Evolutionary conservation across 2,888 invertebrate species (phyloP).

Genomic region (Deroplatys truncata): DNA sequence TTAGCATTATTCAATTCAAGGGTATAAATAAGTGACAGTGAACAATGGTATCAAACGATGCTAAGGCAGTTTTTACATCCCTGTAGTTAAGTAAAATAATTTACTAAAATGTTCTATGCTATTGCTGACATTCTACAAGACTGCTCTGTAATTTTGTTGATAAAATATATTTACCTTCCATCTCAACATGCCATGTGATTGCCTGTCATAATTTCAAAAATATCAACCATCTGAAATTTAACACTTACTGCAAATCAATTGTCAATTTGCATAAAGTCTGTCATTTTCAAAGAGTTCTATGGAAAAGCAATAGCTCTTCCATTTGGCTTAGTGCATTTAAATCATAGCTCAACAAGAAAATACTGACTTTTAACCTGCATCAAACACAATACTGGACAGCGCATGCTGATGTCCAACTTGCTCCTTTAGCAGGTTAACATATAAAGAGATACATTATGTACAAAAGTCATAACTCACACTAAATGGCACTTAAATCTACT

Average conservation of each 20-base stretch:
- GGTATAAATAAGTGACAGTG: too few relatives aligned
- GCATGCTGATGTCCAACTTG: neutral
- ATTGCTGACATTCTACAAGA: neutral
- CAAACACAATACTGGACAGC: neutral
- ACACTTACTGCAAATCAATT: neutral
- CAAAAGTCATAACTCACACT: neutral
- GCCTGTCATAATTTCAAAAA: neutral
- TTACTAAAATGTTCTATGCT: neutral
- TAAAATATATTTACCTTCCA: neutral
- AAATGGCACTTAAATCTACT: neutral
- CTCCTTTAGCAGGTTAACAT: neutral
- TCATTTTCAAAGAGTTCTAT: neutral
- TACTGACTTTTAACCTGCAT: neutral
- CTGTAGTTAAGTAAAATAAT: neutral
- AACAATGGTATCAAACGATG: too few relatives aligned
- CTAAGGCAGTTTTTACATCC: too few relatives aligned
- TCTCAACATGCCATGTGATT: neutral
- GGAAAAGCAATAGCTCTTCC: neutral
- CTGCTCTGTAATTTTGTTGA: neutral
- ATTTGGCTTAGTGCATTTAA: neutral
- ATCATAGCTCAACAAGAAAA: neutral
- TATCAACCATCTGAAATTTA: neutral
- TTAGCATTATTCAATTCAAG: too few relatives aligned
- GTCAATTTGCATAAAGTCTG: neutral
- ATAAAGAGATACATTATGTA: neutral